Conservation (phyloP, 2,888 invertebrate genomes). For the Aradus depressus region DNA sequence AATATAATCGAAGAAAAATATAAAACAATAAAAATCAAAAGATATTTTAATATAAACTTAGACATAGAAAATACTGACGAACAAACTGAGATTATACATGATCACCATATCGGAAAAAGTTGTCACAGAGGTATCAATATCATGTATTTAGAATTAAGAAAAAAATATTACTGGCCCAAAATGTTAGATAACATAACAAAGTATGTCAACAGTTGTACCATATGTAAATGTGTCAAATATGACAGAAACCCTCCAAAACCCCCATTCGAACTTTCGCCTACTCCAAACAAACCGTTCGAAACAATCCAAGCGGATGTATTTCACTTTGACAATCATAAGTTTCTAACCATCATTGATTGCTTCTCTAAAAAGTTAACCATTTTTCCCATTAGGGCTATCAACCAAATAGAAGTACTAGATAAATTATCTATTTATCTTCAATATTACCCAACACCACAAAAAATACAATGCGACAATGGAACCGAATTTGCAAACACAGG, state of each 20-base stretch:
- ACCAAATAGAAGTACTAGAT: no score
- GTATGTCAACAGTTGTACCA: conserved; percentile 8
- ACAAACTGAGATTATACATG: conserved; percentile 7
- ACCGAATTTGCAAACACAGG: conserved; percentile 1
- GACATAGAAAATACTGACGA: neutral
- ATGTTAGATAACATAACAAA: neutral
- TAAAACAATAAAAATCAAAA: conserved; percentile 4
- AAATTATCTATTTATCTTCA: no score
- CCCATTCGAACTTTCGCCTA: no score
- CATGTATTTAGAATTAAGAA: conserved; percentile 12
- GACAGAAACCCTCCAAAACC: conserved; percentile 9
- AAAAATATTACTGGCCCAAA: conserved; percentile 13
- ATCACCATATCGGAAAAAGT: neutral
- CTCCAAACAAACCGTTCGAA: no score
- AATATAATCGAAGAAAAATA: no score
- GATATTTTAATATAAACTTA: neutral
- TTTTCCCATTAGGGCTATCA: no score
- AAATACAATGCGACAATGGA: conserved; percentile 2
- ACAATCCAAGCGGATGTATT: no score
- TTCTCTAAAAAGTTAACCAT: no score
- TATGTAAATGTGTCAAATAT: conserved; percentile 6
- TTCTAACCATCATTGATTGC: no score
- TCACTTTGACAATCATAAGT: no score
- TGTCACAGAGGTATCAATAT: conserved; percentile 8
- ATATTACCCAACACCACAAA: no score